Base-by-base conservation (phyloP, 2,888 invertebrate species). In the Ochropleura plecta region DNA sequence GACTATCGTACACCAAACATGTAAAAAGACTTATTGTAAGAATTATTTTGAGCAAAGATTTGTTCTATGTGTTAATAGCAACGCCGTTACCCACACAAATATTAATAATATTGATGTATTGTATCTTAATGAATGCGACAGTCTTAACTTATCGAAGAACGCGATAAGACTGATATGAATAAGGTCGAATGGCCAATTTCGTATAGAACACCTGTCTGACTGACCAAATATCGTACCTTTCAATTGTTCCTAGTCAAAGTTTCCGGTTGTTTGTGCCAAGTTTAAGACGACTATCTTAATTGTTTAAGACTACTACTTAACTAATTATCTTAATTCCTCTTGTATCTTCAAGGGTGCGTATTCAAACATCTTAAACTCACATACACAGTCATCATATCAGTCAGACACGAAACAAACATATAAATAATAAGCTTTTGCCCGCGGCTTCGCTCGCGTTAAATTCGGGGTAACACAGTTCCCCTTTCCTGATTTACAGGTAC, bases 21-120 rank as follows among this genome's bases (percentile, higher is more conserved):
- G n/a, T 78, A 7, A 74, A 73, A 49, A 64, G 77, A 91, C 89
- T 90, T n/a, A n/a, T n/a, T n/a, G n/a, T n/a, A n/a, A n/a, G 76
- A 83, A 75, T 46, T 51, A 66, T 74, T 73, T 70, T 30, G 65
- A 20, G 53, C 59, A 16, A 30, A 30, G 30, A 57, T 57, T 57
- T 16, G 30, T 57, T 57, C 30, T 57, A 57, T 30, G 57, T 57
- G 30, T 30, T 57, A 8, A 30, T 14, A 57, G 30, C 16, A 73
- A 51, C 53, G 46, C 30, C 57, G n/a, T 71, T 79, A 66, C 64
- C 62, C 7, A 48, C 59, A 71, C 73, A 82, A 88, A 87, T 76
- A 76, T 30, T 55, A 70, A 65, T 64, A 16, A 70, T 18, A 66
- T 49, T 62, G 78, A 72, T 78, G 73, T 66, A 82, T 78, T 77